Percentiles rank a stretch among this genome's conserved stretches.
phyloP scores from a whole-genome alignment of 1,140 invertebrate genomes.

The Ceratosolen fusciceps region DNA sequence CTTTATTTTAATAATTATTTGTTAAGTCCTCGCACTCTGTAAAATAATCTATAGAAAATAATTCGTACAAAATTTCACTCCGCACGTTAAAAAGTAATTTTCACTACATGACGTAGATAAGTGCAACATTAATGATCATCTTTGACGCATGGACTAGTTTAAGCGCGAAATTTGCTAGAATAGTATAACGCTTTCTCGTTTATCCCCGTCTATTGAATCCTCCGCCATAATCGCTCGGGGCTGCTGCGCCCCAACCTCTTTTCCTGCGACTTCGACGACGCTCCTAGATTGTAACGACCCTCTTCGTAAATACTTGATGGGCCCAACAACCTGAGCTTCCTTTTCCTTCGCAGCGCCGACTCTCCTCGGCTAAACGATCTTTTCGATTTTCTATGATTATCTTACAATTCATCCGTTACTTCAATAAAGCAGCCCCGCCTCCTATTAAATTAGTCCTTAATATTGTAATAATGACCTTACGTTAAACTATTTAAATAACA shows the following conservation, averaged over 20 bases:
- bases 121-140: slow-evolving; percentile 4
- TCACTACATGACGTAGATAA: neutral
- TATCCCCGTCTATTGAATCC: neutral
- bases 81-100: neutral
- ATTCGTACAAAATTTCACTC: neutral
- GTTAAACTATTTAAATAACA: too few species aligned
- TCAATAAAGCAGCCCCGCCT: too few species aligned
- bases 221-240: neutral
- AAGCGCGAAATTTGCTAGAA: neutral
- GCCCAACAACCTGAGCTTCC: neutral
- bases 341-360: neutral
- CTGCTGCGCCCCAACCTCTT: neutral
- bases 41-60: too few species aligned
- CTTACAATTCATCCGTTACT: too few species aligned
- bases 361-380: too few species aligned
- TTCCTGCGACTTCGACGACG: neutral
- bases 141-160: neutral
- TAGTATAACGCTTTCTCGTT: neutral
- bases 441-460: too few species aligned
- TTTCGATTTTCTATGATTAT: too few species aligned
- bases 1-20: neutral
- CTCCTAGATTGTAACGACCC: neutral
- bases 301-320: neutral
- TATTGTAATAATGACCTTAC: too few species aligned
- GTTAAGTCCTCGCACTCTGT: neutral